Evolutionary conservation across 2,113 vertebrate genomes (phyloP).

Genomic region (Chloropsis hardwickii): DNA sequence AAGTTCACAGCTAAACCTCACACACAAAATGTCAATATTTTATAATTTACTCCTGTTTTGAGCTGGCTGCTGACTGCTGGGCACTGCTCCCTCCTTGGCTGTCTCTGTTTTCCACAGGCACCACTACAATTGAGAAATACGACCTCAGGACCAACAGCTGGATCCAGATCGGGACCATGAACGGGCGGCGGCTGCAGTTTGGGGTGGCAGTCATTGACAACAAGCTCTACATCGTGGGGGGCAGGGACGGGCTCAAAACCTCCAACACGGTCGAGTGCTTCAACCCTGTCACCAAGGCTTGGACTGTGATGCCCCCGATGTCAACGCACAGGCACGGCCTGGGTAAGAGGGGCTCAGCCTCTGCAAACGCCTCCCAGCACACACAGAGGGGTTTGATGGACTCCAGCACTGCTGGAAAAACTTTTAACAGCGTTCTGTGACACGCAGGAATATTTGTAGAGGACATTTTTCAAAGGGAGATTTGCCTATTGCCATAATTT

Average conservation of each 20-base stretch:
- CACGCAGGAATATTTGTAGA: accelerated
- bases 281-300: slow-evolving; percentile 87
- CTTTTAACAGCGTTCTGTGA: neutral
- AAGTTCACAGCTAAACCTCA: neutral
- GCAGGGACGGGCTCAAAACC: slow-evolving; percentile 93
- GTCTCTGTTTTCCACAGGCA: slow-evolving; percentile 70
- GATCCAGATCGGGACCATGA: slow-evolving; percentile 91
- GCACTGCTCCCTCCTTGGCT: neutral
- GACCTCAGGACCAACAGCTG: slow-evolving; percentile 93
- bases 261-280: slow-evolving; percentile 96
- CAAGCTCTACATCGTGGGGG: slow-evolving; percentile 93
- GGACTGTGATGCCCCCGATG: slow-evolving; percentile 96
- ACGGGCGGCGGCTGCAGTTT: slow-evolving; percentile 89
- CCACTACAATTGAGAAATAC: slow-evolving; percentile 94
- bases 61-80: neutral
- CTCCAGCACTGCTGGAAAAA: neutral
- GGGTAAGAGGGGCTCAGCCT: slow-evolving; percentile 71
- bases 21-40: neutral
- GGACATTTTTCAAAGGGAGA: neutral
- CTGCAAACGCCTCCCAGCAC: neutral
- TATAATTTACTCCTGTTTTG: neutral
- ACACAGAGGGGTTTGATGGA: too few species aligned
- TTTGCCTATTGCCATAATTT: neutral
- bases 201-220: slow-evolving; percentile 95
- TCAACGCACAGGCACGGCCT: slow-evolving; percentile 95